Conservation (phyloP, 2,113 vertebrate genomes). For the Crotalus horridus region DNA sequence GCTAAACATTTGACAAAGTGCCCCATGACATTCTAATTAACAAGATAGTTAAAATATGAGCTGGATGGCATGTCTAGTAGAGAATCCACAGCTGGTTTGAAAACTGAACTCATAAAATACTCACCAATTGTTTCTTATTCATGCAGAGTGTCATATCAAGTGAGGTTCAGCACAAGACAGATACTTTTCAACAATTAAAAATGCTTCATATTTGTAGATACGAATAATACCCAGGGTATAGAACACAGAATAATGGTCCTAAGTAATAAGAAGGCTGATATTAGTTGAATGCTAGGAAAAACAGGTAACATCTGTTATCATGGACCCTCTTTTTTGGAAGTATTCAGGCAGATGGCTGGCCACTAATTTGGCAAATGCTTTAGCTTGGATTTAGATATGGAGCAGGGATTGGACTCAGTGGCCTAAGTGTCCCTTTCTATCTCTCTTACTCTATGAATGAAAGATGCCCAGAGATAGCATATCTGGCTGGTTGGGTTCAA, state of each 20-base stretch:
- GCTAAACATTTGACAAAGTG: background rate
- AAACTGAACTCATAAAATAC: background rate
- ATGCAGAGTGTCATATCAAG: background rate
- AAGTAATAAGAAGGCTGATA: background rate
- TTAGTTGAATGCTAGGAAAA: background rate
- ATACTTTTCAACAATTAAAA: background rate
- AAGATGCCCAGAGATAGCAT: background rate
- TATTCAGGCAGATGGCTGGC: background rate
- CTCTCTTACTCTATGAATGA: background rate
- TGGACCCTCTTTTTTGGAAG: background rate
- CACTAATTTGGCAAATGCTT: background rate
- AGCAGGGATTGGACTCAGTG: background rate
- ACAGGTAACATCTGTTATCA: background rate
- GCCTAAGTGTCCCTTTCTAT: background rate
- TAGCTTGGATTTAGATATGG: background rate
- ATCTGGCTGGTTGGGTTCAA: background rate
- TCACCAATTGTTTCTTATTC: background rate
- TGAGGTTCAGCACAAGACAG: background rate
- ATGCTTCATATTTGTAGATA: background rate
- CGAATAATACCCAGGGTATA: background rate
- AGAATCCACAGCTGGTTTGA: background rate
- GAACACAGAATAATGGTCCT: background rate
- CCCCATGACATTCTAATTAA: background rate
- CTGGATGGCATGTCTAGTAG: background rate
- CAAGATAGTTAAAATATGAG: background rate